phyloP scores from a whole-genome alignment of 2,113 vertebrate genomes.

The Gracilinanus agilis region DNA sequence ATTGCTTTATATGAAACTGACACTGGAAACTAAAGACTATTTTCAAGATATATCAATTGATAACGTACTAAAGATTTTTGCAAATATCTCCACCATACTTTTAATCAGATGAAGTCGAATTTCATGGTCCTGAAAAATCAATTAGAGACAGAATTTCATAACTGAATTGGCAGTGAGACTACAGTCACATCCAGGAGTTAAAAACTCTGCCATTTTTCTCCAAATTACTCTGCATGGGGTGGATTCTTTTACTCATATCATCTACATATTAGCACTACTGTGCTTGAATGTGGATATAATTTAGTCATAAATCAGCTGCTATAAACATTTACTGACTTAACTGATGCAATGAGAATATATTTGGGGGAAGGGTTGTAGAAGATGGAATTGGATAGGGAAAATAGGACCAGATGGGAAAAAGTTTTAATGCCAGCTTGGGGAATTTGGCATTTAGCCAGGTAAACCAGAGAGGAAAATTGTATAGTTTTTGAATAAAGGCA shows the following conservation, averaged over 20 bases:
- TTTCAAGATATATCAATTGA: background rate
- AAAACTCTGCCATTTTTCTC: background rate
- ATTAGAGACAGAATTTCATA: background rate
- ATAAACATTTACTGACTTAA: background rate
- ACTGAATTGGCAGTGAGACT: background rate
- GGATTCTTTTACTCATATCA: background rate
- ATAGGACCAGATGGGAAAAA: background rate
- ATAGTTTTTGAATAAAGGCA: background rate
- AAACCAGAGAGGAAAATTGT: background rate
- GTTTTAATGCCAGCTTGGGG: background rate
- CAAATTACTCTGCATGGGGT: background rate
- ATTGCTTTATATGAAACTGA: background rate
- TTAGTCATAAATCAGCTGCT: background rate
- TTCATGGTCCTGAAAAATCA: background rate
- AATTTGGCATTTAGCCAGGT: background rate
- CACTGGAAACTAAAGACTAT: background rate
- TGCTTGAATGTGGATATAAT: background rate
- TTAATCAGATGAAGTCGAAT: constrained; percentile 4
- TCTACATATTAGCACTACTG: background rate
- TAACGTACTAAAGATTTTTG: background rate
- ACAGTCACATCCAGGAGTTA: background rate
- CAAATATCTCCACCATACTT: background rate
- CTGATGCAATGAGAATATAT: background rate
- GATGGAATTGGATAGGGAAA: background rate
- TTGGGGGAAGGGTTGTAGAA: background rate